Evolutionary conservation across 2,888 invertebrate species (phyloP), one percentile per base, ranked within the genome.

Genomic region (Oasisia sp.): DNA sequence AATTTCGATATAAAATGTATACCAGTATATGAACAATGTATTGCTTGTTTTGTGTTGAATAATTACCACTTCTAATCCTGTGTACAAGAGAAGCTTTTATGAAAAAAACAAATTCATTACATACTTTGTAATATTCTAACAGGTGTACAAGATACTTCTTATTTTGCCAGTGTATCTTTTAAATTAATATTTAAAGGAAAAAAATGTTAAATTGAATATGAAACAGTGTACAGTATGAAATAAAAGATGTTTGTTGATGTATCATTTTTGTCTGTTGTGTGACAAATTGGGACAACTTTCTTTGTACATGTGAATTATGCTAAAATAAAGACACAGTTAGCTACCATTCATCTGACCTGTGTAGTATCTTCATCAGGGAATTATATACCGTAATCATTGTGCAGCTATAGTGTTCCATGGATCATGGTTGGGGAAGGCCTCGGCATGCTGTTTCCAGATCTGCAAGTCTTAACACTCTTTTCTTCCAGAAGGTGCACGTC

Each of bases 211-310:
- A 74, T 74, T n/a, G 14, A 3, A 19, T 74, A 74, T 74, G 74
- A 74, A 74, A 74, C n/a, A 74, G 27, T 74, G 74, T 74, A 74
- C 74, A 74, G 74, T 74, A 74, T 74, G 74, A 74, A 74, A 74
- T 74, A 74, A 74, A 74, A 74, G 27, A 50, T 74, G 74, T 74
- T 74, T 74, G 74, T 74, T 27, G n/a, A 74, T 27, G 19, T 74
- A 74, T 27, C 27, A 74, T n/a, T 74, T 7, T 74, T 27, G 27
- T 19, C 27, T 74, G n/a, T 74, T 7, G 27, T 74, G 74, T 74
- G n/a, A 74, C 7, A 74, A 74, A 74, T 5, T 74, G 27, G n/a
- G 7, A 74, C 3, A 74, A 74, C 27, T 27, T 9, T 50, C 50
- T 14, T 50, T 50, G 50, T 50, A 14, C 50, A 50, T 50, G 50